These are phyloP conservation scores for Gastrophryne carolinensis DNA, from an alignment of 2,797 vertebrate genomes.

Conservation along the genomic window DNA sequence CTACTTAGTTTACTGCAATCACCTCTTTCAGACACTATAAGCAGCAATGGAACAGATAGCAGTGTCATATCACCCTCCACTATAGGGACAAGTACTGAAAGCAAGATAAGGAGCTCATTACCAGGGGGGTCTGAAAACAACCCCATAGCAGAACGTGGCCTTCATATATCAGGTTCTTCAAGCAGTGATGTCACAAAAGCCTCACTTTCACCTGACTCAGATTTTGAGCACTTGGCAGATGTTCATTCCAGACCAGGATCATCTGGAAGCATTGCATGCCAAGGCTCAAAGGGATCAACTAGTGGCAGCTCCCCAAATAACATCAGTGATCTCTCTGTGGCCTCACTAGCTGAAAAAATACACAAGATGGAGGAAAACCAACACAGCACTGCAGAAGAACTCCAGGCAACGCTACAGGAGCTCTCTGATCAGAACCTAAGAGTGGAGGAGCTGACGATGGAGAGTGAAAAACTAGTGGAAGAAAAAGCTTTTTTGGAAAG, in stretches of 20 bases:
- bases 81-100: slow-evolving; percentile 69
- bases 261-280: slow-evolving; percentile 67
- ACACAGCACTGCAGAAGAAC: slow-evolving; percentile 91
- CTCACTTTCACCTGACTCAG: slow-evolving; percentile 84
- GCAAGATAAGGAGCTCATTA: slow-evolving; percentile 61
- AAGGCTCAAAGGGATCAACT: slow-evolving; percentile 64
- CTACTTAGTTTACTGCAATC: slow-evolving; percentile 80
- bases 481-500: slow-evolving; percentile 90
- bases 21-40: slow-evolving; percentile 67
- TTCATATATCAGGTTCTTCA: slow-evolving; percentile 79
- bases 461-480: slow-evolving; percentile 68
- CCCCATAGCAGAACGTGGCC: slow-evolving; percentile 53
- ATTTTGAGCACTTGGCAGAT: slow-evolving; percentile 85
- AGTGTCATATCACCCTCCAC: slow-evolving; percentile 68
- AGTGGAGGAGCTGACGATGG: slow-evolving; percentile 90
- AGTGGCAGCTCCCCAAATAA: slow-evolving; percentile 66
- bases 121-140: slow-evolving; percentile 66
- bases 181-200: slow-evolving; percentile 86
- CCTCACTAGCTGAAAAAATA: slow-evolving; percentile 71
- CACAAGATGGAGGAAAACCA: slow-evolving; percentile 92
- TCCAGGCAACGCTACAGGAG: slow-evolving; percentile 95
- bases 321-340: slow-evolving; percentile 77
- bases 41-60: slow-evolving; percentile 68
- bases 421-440: slow-evolving; percentile 93
- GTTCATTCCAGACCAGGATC: slow-evolving; percentile 80